These are phyloP conservation scores for Sigmodon hispidus DNA, from an alignment of 2,113 vertebrate genomes.

Conservation along the genomic window DNA sequence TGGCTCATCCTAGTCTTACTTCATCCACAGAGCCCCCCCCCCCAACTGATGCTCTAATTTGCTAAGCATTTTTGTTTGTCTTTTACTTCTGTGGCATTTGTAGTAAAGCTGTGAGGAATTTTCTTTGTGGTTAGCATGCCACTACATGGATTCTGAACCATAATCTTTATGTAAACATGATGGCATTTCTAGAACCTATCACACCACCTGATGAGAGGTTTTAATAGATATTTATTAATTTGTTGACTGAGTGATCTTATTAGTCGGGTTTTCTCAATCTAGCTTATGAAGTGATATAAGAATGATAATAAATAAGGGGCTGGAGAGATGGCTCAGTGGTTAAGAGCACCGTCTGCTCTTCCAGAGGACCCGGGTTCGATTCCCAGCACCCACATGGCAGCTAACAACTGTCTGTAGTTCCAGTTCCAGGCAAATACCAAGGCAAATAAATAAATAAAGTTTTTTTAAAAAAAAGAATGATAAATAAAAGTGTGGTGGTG, in stretches of 20 bases:
- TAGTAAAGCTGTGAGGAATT: constrained; percentile 24
- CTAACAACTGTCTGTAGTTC: no score
- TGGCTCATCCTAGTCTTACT: background rate
- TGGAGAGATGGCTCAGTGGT: no score
- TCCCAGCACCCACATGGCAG: no score
- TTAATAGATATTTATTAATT: constrained; percentile 51
- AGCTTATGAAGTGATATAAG: constrained; percentile 26
- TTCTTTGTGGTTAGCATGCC: background rate
- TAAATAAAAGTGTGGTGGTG: background rate
- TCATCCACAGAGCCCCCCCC: background rate
- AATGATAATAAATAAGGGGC: no score
- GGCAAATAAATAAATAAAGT: no score
- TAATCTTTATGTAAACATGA: constrained; percentile 11
- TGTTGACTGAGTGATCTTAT: constrained; percentile 42
- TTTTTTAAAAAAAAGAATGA: no score
- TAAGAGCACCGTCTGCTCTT: no score
- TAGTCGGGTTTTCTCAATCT: background rate
- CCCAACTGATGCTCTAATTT: background rate
- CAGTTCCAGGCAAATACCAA: no score
- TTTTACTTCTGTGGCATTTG: background rate
- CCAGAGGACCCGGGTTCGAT: no score
- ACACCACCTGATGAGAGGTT: background rate
- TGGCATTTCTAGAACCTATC: background rate
- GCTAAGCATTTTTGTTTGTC: background rate
- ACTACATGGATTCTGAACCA: background rate